Conservation (phyloP, 2,888 invertebrate species). For the Venusia cambrica region DNA sequence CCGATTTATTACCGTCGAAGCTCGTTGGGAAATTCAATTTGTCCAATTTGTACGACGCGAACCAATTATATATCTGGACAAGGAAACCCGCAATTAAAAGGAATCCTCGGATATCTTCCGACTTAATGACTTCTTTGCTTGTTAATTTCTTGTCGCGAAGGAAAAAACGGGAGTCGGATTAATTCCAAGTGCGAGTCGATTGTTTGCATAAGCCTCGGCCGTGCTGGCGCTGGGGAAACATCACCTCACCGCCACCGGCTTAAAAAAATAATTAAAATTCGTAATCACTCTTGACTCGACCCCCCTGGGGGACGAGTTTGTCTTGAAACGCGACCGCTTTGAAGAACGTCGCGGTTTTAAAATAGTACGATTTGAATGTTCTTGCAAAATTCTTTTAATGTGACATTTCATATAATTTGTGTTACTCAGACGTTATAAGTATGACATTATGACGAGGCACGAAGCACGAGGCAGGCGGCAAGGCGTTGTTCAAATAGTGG, state of each 20-base stretch:
- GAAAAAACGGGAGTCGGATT: constrained; percentile 75
- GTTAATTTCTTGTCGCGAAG: constrained; percentile 80
- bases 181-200: constrained; percentile 81
- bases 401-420: constrained; percentile 50
- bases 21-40: constrained; percentile 53
- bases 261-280: constrained; percentile 82
- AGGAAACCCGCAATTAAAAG: constrained; percentile 77
- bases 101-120: constrained; percentile 77
- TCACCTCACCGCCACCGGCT: constrained; percentile 79
- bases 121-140: constrained; percentile 81
- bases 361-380: constrained; percentile 45
- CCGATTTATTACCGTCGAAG: constrained; percentile 13
- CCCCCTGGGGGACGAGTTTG: constrained; percentile 58
- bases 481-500: constrained; percentile 53
- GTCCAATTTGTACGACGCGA: constrained; percentile 65
- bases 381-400: constrained; percentile 53
- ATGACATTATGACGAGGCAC: constrained; percentile 58
- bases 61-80: constrained; percentile 75
- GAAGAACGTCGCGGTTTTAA: constrained; percentile 37
- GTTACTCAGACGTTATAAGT: constrained; percentile 54
- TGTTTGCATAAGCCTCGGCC: constrained; percentile 79
- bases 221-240: constrained; percentile 70
- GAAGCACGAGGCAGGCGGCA: constrained; percentile 45
- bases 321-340: constrained; percentile 42
- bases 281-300: constrained; percentile 80